Percentiles rank a stretch among this genome's conserved stretches.
Evolutionary conservation across 2,888 invertebrate genomes (phyloP).

Genomic region (Agrotis ipsilon): DNA sequence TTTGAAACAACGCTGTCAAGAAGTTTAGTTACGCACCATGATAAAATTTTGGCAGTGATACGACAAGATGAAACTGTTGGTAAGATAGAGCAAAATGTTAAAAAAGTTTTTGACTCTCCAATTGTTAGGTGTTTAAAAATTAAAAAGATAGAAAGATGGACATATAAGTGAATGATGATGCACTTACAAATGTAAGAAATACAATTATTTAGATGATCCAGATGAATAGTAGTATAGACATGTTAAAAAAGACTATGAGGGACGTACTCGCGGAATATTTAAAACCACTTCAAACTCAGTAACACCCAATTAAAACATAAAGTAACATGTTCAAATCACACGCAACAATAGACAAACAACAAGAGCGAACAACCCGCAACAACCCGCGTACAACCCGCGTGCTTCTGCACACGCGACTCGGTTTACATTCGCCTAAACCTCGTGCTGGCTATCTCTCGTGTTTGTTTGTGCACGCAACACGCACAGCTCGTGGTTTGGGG

Average conservation of each 20-base stretch:
- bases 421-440: constrained; percentile 70
- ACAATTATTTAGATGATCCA: neutral
- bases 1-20: neutral
- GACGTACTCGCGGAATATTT: neutral
- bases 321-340: constrained; percentile 37
- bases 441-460: constrained; percentile 69
- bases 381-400: constrained; percentile 42
- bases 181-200: neutral
- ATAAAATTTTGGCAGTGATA: neutral
- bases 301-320: constrained; percentile 37
- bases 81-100: no score
- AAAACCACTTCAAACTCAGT: constrained; percentile 3
- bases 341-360: constrained; percentile 49
- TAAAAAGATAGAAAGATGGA: no score
- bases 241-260: no score
- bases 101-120: neutral
- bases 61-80: neutral
- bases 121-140: no score
- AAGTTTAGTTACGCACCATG: neutral
- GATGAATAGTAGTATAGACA: no score
- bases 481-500: constrained; percentile 45
- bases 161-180: neutral
- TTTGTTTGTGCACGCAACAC: constrained; percentile 78
- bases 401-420: constrained; percentile 58
- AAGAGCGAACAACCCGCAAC: constrained; percentile 44